phyloP scores from a whole-genome alignment of 2,888 invertebrate genomes.

The Drosophila limbata region DNA sequence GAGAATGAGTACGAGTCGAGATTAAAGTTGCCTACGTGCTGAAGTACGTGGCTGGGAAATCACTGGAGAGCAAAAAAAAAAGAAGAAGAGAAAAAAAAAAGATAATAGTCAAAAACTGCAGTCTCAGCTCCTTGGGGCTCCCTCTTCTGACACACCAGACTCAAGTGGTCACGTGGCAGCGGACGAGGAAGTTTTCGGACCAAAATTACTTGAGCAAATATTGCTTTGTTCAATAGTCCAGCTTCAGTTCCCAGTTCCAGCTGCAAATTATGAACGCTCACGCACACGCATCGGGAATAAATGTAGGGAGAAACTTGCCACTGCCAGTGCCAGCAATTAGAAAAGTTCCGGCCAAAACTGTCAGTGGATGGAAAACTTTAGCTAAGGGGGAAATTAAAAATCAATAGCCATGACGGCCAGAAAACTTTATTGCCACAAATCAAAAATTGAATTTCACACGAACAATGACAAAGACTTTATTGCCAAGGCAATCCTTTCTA shows the following conservation, averaged over 20 bases:
- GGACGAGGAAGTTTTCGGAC: constrained; percentile 55
- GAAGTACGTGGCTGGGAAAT: constrained; percentile 73
- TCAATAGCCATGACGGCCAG: constrained; percentile 61
- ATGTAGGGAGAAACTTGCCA: constrained; percentile 39
- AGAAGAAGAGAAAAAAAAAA: not conserved
- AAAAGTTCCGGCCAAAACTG: constrained; percentile 74
- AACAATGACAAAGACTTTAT: constrained; percentile 47
- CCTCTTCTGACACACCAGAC: constrained; percentile 18
- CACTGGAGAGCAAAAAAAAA: constrained; percentile 14
- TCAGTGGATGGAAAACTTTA: constrained; percentile 56
- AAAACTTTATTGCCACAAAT: constrained; percentile 62
- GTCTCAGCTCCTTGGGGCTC: constrained; percentile 46
- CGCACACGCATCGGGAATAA: constrained; percentile 25
- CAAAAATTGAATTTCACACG: constrained; percentile 65
- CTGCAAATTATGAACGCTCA: constrained; percentile 67
- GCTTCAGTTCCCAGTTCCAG: constrained; percentile 22
- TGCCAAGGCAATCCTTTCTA: constrained; percentile 36
- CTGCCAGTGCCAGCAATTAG: constrained; percentile 66
- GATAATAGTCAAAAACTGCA: constrained; percentile 43
- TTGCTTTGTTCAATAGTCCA: constrained; percentile 68
- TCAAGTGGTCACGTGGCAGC: constrained; percentile 61
- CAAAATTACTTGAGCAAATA: constrained; percentile 73
- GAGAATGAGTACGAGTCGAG: constrained; percentile 42
- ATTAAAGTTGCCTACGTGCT: constrained; percentile 77
- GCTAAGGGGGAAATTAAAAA: constrained; percentile 53